Evolutionary conservation across 2,888 invertebrate species (phyloP), one percentile per base, ranked within the genome.

Genomic region (Antitype chi): DNA sequence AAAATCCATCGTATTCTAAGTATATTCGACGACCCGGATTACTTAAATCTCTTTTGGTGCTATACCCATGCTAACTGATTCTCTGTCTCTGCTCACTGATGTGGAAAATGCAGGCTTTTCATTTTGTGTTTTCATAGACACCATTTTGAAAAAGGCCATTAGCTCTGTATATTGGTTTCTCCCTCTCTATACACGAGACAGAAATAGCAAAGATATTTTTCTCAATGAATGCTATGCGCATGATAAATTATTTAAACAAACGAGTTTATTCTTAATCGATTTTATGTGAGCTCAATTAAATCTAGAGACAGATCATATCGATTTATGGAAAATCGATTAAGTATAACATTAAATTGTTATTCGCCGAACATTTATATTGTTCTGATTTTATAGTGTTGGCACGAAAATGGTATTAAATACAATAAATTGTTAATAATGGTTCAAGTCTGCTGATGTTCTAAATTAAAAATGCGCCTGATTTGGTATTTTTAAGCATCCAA

Each of bases 321-420:
- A 49, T 74, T 53, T 28, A 59, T 69, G 32, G 67, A 52, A 57
- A 68, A 62, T 68, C 60, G 20, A 68, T 68, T 59, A 38, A 5
- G 38, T 38, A 64, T 28, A 47, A 60, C 67, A 55, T 59, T n/a
- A n/a, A 62, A 67, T 43, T 59, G 11, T 62, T 25, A 43, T 38
- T 25, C 15, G 11, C 49, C 57, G 9, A 43, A 38, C 20, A 28
- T 66, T 25, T 55, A n/a, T 32, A 67, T 62, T 28, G 20, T 32
- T 55, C 28, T 28, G 28, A 15, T 52, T 53, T 32, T 70, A 49
- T 60, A 25, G 28, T 17, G 49, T 76, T 83, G 57, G 47, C 25
- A 52, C 28, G 5, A 38, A 59, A 66, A 78, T 68, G 2, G 55
- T n/a, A 23, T 55, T 17, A 25, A 32, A 63, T 60, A 78, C n/a